A percentile compares a stretch with the other conserved stretches of the same genome.
phyloP scores from a whole-genome alignment of 1,140 invertebrate genomes.

The Nasonia giraulti region DNA sequence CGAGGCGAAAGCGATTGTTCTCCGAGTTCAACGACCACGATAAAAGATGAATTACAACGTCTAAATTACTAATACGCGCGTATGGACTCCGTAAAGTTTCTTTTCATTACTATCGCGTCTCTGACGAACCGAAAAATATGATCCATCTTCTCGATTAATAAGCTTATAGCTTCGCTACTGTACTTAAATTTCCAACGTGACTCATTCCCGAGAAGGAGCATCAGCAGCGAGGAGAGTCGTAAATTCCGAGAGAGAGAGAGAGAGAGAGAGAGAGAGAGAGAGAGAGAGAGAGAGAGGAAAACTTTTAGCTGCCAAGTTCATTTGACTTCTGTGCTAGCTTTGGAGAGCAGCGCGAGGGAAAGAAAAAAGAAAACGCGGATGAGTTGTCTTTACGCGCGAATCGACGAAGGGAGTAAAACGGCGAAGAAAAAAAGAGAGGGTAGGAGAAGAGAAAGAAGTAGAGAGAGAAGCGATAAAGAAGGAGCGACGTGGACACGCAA shows the following conservation, averaged over 20 bases:
- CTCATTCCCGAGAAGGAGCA: not conserved
- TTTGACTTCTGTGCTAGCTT: not conserved
- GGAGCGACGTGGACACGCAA: slow-evolving; percentile 28
- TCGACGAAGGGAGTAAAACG: not conserved
- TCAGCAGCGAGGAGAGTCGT: not conserved
- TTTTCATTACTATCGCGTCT: not conserved
- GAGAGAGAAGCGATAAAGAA: slow-evolving; percentile 33
- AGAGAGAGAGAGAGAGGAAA: not conserved
- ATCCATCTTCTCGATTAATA: not conserved
- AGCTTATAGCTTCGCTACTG: not conserved
- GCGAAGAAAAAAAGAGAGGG: not conserved
- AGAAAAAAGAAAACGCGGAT: slow-evolving; percentile 2
- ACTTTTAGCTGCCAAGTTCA: not conserved
- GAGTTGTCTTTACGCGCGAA: not conserved
- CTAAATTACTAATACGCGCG: not conserved
- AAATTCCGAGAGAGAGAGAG: not conserved
- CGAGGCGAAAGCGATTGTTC: too few species aligned
- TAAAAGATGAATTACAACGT: not conserved
- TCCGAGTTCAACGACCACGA: too few species aligned
- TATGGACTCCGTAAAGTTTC: not conserved
- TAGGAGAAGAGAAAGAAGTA: not conserved
- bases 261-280: too few species aligned
- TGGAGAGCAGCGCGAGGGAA: not conserved
- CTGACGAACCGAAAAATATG: not conserved
- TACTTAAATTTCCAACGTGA: not conserved